phyloP scores from a whole-genome alignment of 2,888 invertebrate genomes.

The Orthonevra nobilis region DNA sequence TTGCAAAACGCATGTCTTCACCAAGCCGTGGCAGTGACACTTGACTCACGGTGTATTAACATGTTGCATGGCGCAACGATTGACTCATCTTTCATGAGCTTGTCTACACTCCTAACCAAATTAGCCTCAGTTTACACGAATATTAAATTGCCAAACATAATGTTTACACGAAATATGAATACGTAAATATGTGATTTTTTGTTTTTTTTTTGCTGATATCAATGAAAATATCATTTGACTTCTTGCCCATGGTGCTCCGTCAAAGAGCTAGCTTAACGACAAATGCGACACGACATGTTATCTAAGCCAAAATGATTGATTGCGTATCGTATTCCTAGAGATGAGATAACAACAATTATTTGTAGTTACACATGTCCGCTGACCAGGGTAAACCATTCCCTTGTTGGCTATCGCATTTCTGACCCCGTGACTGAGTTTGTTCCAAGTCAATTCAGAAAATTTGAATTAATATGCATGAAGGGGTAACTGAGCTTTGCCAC shows the following conservation, averaged over 20 bases:
- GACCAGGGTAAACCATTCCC: background rate
- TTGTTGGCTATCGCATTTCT: background rate
- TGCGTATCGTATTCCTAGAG: slow-evolving; percentile 6
- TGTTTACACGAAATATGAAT: no score
- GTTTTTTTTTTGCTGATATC: no score
- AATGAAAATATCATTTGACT: background rate
- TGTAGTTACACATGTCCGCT: background rate
- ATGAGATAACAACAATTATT: background rate
- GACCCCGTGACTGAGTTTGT: slow-evolving; percentile 6
- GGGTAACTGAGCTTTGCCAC: no score
- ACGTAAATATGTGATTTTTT: no score
- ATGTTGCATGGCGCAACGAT: background rate
- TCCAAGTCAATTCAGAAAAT: no score
- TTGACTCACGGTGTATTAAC: background rate
- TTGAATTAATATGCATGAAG: no score
- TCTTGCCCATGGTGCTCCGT: slow-evolving; percentile 1
- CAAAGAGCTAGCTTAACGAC: background rate
- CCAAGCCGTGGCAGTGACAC: slow-evolving; percentile 13
- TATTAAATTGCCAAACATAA: no score
- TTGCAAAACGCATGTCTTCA: background rate
- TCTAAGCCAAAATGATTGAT: slow-evolving; percentile 33
- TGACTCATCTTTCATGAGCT: no score
- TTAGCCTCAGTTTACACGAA: no score
- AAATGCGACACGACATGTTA: slow-evolving; percentile 14
- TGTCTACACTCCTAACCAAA: no score